These are phyloP conservation scores for Apodemus sylvaticus DNA, from an alignment of 2,113 vertebrate species.

Conservation along the genomic window DNA sequence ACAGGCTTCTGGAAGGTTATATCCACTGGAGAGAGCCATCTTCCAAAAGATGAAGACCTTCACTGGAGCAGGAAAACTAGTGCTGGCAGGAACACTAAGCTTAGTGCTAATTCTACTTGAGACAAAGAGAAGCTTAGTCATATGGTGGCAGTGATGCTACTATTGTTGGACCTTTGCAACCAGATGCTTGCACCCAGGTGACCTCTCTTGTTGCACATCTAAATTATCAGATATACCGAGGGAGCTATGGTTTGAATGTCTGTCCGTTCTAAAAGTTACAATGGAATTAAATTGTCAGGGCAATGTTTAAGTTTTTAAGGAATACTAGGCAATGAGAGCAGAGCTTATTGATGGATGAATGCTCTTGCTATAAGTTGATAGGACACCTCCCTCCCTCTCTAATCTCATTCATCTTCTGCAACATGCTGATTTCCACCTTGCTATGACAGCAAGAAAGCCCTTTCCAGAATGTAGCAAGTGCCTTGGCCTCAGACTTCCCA, in stretches of 20 bases:
- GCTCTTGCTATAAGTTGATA: neutral
- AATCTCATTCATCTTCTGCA: neutral
- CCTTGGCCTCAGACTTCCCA: neutral
- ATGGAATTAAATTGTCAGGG: neutral
- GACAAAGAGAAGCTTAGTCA: neutral
- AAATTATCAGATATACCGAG: neutral
- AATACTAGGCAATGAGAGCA: neutral
- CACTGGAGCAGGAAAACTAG: neutral
- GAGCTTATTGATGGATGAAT: neutral
- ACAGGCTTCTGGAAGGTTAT: neutral
- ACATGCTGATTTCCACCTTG: neutral
- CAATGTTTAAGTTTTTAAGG: neutral
- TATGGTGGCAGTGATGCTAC: neutral
- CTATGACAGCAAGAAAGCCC: neutral
- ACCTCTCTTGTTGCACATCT: neutral
- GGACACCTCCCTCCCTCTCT: fast-evolving
- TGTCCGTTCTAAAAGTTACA: neutral
- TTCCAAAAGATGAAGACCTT: neutral
- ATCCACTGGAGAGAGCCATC: neutral
- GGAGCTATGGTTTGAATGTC: neutral
- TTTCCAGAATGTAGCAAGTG: neutral
- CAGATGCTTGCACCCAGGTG: neutral
- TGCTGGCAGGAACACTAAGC: neutral
- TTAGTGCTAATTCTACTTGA: neutral
- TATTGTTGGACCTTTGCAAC: neutral